Evolutionary conservation across 2,797 vertebrate genomes (phyloP).

Genomic region (Setipinna tenuifilis): DNA sequence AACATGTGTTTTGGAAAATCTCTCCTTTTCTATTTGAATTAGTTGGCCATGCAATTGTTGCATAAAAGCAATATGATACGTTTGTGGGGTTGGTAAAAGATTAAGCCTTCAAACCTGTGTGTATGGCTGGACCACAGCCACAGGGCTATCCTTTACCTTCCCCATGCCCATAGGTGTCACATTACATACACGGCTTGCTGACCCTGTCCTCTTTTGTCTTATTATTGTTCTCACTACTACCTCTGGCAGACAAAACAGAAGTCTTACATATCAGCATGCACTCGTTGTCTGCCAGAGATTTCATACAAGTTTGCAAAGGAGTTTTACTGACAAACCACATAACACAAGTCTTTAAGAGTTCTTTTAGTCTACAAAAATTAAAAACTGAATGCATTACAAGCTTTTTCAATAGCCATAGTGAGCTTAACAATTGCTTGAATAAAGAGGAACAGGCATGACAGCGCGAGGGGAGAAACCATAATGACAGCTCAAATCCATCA

Average conservation of each 20-base stretch:
- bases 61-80: too few relatives aligned
- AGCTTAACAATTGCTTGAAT: conserved; percentile 30
- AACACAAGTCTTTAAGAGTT: background rate
- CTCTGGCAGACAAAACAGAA: background rate
- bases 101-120: too few relatives aligned
- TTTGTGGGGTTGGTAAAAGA: too few relatives aligned
- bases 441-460: conserved; percentile 60
- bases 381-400: background rate
- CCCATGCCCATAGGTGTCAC: too few relatives aligned
- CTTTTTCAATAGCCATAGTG: background rate
- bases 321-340: background rate
- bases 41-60: too few relatives aligned
- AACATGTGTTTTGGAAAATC: too few relatives aligned
- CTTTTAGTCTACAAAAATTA: background rate
- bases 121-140: too few relatives aligned
- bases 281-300: background rate
- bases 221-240: background rate
- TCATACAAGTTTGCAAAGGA: background rate
- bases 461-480: conserved; percentile 48
- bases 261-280: background rate
- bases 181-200: too few relatives aligned
- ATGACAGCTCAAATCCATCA: conserved; percentile 65
- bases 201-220: background rate
- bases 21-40: too few relatives aligned
- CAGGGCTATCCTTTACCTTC: too few relatives aligned